Evolutionary conservation across 2,113 vertebrate species (phyloP).

Genomic region (Lonchura striata): DNA sequence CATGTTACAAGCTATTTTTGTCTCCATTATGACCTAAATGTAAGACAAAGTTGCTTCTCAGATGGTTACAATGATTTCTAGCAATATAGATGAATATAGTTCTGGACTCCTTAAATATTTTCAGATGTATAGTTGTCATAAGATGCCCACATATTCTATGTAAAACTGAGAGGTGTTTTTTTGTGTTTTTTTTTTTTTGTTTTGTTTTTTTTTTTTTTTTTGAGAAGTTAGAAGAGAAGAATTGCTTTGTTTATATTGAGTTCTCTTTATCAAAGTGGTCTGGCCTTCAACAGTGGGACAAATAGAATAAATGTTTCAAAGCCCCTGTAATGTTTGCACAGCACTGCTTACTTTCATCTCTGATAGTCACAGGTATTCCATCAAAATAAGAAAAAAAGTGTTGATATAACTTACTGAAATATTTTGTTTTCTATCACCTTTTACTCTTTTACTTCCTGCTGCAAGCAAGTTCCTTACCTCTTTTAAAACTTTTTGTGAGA

Average conservation of each 20-base stretch:
- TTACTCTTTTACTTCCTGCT: background rate
- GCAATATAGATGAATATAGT: slow-evolving; percentile 10
- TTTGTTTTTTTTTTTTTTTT: background rate
- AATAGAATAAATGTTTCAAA: background rate
- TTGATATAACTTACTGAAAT: background rate
- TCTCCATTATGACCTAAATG: slow-evolving; percentile 18
- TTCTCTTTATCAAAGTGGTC: background rate
- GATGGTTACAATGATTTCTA: slow-evolving; percentile 41
- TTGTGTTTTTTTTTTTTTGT: background rate
- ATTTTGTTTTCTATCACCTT: background rate
- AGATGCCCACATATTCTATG: slow-evolving; percentile 27
- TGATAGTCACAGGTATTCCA: background rate
- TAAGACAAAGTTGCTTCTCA: slow-evolving; percentile 51
- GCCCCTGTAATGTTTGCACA: background rate
- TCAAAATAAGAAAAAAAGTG: background rate
- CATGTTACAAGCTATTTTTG: slow-evolving; percentile 46
- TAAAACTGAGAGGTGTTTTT: background rate
- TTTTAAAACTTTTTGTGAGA: background rate
- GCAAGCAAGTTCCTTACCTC: background rate
- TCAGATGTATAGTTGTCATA: slow-evolving; percentile 36
- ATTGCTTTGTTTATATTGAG: background rate
- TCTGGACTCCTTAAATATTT: slow-evolving; percentile 37
- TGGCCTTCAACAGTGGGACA: background rate
- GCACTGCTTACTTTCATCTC: background rate
- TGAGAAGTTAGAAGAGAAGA: slow-evolving; percentile 18